Base-by-base conservation (phyloP, 2,113 vertebrate species). In the Mobula hypostoma region DNA sequence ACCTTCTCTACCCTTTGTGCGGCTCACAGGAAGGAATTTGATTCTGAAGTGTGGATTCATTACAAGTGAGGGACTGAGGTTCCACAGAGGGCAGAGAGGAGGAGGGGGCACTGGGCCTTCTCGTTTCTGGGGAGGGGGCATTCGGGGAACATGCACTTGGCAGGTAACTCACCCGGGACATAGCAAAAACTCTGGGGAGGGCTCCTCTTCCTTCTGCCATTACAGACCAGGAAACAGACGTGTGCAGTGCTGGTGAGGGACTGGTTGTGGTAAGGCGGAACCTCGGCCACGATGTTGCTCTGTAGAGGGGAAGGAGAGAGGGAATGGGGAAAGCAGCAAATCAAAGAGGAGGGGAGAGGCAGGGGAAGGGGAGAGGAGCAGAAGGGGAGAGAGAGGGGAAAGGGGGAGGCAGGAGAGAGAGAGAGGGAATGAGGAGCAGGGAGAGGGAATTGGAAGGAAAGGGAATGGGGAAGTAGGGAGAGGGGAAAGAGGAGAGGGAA, bases 111-210 rank as follows among this genome's bases (percentile, higher is more conserved):
- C 21, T 21, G 19, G 72, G 27, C 19, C 17, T 21, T 17, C 72
- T 76, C 19, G 27, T 5, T 5, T 24, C 5, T 2, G 2, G 72
- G 27, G 15, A 76, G 19, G 74, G 2, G 74, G 24, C 6, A 77
- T 21, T 19, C 21, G 24, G 1, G 40, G 40, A 78, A n/a, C 7
- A 0, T 27, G 40, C 24, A 63, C 36, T 5, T 0, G 63, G 88
- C 82, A 48, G 21, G 21, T 40, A 78, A 32, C 94, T 1, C 94
- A 98, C 98, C 96, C 92, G 98, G 98, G 63, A 98, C 96, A 95
- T 98, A 98, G 95, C 98, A 98, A 96, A 98, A 98, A 94, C 97
- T 97, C 95, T 98, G 98, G 4, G 97, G 98, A 88, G 98, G 97
- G 95, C 98, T 98, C 94, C 98, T 96, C 95, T 98, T 98, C 95